Percentiles rank a stretch among this genome's conserved stretches.
Evolutionary conservation across 2,888 invertebrate genomes (phyloP).

Genomic region (Papilio demoleus): DNA sequence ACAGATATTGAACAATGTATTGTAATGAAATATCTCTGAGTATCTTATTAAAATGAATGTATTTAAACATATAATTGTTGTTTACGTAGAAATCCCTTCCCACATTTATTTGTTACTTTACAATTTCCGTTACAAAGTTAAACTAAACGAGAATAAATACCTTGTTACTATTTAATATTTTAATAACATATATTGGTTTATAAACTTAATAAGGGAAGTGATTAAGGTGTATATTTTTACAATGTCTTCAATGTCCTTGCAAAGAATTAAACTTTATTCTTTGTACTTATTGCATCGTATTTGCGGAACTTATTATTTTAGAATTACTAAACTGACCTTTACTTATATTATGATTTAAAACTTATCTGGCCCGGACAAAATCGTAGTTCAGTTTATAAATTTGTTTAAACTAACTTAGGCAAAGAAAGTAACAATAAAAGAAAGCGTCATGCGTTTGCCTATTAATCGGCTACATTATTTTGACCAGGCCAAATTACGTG

Average conservation of each 20-base stretch:
- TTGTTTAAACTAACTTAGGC: not conserved
- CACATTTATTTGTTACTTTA: slow-evolving; percentile 2
- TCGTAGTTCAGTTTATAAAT: not conserved
- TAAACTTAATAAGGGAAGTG: slow-evolving; percentile 50
- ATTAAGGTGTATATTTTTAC: slow-evolving; percentile 20
- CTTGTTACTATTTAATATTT: slow-evolving; percentile 42
- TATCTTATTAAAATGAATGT: not conserved
- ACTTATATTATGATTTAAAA: too few relatives aligned
- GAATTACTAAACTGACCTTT: not conserved
- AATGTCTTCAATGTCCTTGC: slow-evolving; percentile 5
- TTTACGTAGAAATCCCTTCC: slow-evolving; percentile 1
- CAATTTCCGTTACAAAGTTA: slow-evolving; percentile 1
- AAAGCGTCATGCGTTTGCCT: too few relatives aligned
- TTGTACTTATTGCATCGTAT: not conserved
- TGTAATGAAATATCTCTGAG: not conserved
- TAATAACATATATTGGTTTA: slow-evolving; percentile 6
- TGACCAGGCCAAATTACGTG: not conserved
- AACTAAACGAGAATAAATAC: slow-evolving; percentile 10
- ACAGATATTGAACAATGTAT: too few relatives aligned
- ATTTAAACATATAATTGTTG: not conserved
- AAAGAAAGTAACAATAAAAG: not conserved
- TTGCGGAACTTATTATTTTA: not conserved
- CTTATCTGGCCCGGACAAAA: too few relatives aligned
- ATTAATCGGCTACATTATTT: not conserved
- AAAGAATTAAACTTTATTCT: not conserved